Evolutionary conservation across 2,888 invertebrate genomes (phyloP), one percentile per base, ranked within the genome.

Genomic region (Sesamia inferens): DNA sequence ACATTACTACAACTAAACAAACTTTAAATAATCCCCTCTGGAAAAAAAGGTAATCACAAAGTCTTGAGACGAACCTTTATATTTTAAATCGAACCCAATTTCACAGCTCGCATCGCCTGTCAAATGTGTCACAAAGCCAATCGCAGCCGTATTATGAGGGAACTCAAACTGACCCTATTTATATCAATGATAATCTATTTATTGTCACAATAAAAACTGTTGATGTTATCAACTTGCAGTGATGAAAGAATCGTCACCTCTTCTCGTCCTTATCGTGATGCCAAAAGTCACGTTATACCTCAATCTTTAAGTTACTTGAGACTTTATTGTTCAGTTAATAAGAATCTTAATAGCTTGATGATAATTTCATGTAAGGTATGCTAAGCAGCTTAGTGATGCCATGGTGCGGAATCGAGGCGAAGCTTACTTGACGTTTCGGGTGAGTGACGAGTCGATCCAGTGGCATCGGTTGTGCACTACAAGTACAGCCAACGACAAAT

Each of bases 161-260:
- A 93, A 92, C 91, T 92, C 93, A 91, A 93, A 94, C 95, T 93
- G 94, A 93, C 92, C 94, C 95, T 95, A 95, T 96, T 96, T 96
- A 95, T 96, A 95, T 92, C 93, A 94, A 93, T 94, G 91, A 90
- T 95, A 95, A 95, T 95, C 95, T 95, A 95, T 95, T 95, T 96
- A 95, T 96, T 96, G 95, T 95, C 92, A 94, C 92, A 94, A 94
- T 94, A 94, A 96, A 95, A 96, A 94, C 91, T 94, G 93, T 94
- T 93, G 95, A 95, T 96, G 93, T 95, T 95, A 96, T 96, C 96
- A 91, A 92, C 88, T 90, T 86, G 88, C 88, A 86, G 88, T 94
- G 94, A 93, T 93, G 95, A 95, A 94, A 94, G 96, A 95, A 95
- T 95, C 92, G 95, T 96, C 95, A 96, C 95, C 94, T 91, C 90